Conservation (phyloP, 2,113 vertebrate genomes). For the Sinocyclocheilus maitianheensis region DNA sequence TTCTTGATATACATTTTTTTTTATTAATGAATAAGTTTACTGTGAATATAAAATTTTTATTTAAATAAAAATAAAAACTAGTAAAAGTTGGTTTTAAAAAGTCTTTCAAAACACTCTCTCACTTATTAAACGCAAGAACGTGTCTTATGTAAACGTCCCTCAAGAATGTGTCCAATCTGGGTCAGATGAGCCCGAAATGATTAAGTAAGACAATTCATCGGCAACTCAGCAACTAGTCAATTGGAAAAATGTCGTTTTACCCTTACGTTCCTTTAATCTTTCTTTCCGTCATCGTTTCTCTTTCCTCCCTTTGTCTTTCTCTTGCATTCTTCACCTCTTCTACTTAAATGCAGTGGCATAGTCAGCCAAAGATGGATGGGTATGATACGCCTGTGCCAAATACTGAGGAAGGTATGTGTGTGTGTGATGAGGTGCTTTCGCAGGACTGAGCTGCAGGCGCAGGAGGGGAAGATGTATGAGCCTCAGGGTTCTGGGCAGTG, state of each 20-base stretch:
- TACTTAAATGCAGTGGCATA: constrained; percentile 65
- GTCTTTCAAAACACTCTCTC: not conserved
- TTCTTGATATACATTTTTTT: not conserved
- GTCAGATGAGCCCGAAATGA: not conserved
- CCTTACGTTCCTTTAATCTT: not conserved
- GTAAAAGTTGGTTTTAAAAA: not conserved
- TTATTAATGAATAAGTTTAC: not conserved
- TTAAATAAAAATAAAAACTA: not conserved
- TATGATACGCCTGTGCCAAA: constrained; percentile 58
- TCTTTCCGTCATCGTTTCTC: not conserved
- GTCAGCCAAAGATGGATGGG: constrained; percentile 72
- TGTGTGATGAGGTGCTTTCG: constrained; percentile 43
- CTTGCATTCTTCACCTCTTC: constrained; percentile 46
- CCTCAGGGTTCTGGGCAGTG: constrained; percentile 69
- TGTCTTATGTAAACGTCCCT: not conserved
- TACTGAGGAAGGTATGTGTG: constrained; percentile 62
- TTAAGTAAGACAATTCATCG: not conserved
- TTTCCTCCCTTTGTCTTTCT: not conserved
- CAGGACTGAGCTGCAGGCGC: constrained; percentile 45
- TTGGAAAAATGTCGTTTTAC: constrained; percentile 1
- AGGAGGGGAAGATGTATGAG: constrained; percentile 69
- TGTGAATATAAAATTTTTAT: not conserved
- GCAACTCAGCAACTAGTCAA: not conserved
- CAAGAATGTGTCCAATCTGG: not conserved
- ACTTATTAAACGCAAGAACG: not conserved